These are phyloP conservation scores for Procambarus virginalis DNA, from an alignment of 1,140 invertebrate genomes.

Conservation along the genomic window DNA sequence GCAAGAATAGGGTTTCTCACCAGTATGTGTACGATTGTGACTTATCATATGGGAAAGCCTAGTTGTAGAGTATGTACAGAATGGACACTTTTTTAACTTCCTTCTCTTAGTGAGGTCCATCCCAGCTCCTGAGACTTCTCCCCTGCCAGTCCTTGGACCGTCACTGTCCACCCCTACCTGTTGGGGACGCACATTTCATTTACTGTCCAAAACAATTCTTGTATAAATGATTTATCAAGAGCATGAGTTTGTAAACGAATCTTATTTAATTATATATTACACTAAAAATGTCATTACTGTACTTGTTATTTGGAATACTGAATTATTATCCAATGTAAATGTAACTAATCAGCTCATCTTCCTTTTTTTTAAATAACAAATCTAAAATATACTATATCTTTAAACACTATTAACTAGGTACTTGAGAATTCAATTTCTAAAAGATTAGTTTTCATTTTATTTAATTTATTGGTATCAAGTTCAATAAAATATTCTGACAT, in stretches of 20 bases:
- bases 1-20: conserved; percentile 3
- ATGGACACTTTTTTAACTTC: conserved; percentile 21
- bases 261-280: not conserved
- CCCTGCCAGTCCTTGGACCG: not conserved
- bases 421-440: no score
- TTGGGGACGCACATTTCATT: conserved; percentile 22
- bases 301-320: not conserved
- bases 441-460: no score
- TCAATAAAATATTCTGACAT: not conserved
- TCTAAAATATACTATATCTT: not conserved
- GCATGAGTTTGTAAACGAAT: not conserved
- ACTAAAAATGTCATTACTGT: not conserved
- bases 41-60: conserved; percentile 21
- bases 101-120: not conserved
- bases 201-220: conserved; percentile 12
- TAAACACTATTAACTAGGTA: no score
- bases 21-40: conserved; percentile 12
- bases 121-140: conserved; percentile 13
- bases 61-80: conserved; percentile 21
- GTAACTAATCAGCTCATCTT: not conserved
- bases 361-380: not conserved
- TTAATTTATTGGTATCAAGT: not conserved
- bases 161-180: conserved; percentile 20
- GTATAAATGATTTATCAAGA: not conserved
- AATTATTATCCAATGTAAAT: not conserved